Evolutionary conservation across 2,888 invertebrate species (phyloP), one percentile per base, ranked within the genome.

Genomic region (Gisinianus flammeolus): DNA sequence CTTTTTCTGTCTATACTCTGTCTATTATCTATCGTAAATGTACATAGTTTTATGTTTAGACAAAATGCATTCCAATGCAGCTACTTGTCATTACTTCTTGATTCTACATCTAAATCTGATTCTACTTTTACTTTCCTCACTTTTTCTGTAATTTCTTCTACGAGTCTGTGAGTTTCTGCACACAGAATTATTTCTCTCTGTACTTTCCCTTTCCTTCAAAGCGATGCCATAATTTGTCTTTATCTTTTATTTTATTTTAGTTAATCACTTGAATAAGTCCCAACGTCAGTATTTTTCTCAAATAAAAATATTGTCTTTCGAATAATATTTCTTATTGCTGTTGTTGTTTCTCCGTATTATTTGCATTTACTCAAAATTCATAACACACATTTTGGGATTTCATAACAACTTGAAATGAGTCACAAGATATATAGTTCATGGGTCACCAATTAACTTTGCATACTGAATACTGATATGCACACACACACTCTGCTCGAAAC

Each of bases 291-390:
- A 62, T 62, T 68, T 68, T 68, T 68, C 44, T 68, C 68, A 68
- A 35, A 35, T 44, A 68, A 68, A 68, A 68, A 68, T 44, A 44
- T 68, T 68, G 44, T 44, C 68, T 68, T 68, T 44, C 68, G 68
- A 68, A 68, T 35, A 44, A 67, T 67, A 16, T 44, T 44, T 12
- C 19, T 44, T 2, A 44, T 4, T 44, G 19, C 19, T 16, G 12
- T 44, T 44, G 44, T 44, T 44, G 2, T 44, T 44, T 1, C 19
- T n/a, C n/a, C n/a, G n/a, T 44, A 16, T 2, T 1, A 44, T 6
- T 6, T 44, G 44, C 44, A 44, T 44, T 6, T 19, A 6, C 6
- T 44, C 19, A 16, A 12, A 44, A 4, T 44, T n/a, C n/a, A n/a
- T n/a, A n/a, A n/a, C n/a, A n/a, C n/a, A n/a, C 8, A 44, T 44